Base-by-base conservation (phyloP, 1,140 invertebrate species). In the Zaprionus kolodkinae region DNA sequence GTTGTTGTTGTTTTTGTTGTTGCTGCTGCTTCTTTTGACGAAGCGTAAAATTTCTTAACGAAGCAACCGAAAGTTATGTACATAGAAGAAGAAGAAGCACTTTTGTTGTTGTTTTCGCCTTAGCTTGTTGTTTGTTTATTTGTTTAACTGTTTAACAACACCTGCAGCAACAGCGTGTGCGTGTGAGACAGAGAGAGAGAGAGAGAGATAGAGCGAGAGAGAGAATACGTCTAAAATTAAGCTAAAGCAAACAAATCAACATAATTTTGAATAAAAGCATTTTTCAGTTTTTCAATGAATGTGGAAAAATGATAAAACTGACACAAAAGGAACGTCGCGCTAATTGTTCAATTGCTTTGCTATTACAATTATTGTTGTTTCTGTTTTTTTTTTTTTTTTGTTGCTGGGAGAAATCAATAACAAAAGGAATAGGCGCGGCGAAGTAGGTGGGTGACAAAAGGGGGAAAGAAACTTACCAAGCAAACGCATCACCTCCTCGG, bases 401-500 rank as follows among this genome's bases (percentile, higher is more conserved):
- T 59, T 59, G 30, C 67, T 73, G 12, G 11, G 71, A 73, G 72
- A 87, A 87, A 87, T 87, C 79, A 87, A 88, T 82, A 88, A 83
- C 79, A 80, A 80, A 64, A 63, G 61, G 57, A 21, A 12, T 48
- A 25, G 38, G 1, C 10, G 3, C 36, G 21, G 27, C 27, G 4
- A 30, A 40, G 38, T 2, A 2, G 13, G 38, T 40, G 38, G 2
- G 0, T 0, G 3, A 30, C 27, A 30, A 30, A 30, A 30, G 27
- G 27, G 38, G 0, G 30, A 21, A 10, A 4, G 13, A 30, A 59
- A 92, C 93, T 93, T 72, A 93, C 93, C 93, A 72, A 93, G 71
- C 75, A 93, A 76, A 64, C 92, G 79, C 92, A 92, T 93, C 38
- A 93, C 92, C 75, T 93, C 93, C 64, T 93, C 91, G 15, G 91